Evolutionary conservation across 2,113 vertebrate species (phyloP), one percentile per base, ranked within the genome.

Genomic region (Strigops habroptila): DNA sequence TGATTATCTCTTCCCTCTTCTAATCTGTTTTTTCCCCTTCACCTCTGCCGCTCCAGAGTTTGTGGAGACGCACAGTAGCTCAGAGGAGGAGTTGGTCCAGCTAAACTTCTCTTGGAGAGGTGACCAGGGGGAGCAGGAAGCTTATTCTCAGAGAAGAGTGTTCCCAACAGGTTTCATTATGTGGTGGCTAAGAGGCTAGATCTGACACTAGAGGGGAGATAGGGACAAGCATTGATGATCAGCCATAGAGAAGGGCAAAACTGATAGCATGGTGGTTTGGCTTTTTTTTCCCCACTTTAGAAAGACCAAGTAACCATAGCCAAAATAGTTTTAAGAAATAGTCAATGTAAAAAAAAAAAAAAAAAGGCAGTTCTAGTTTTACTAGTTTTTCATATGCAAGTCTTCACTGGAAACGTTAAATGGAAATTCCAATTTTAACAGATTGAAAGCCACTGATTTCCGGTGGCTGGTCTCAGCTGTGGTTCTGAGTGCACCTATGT

Each of bases 291-390:
- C 39, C n/a, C 30, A 14, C 5, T 18, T 77, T 73, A 74, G 92
- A 81, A 89, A 82, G 46, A 15, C 4, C 12, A 33, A 7, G 11
- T 55, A 75, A 67, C 5, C 4, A 31, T 31, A 81, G 31, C 14
- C 15, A 83, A 74, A 86, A 82, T 23, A 0, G 11, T 71, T 89
- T 57, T 51, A 92, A 68, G 9, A 3, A n/a, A 43, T 41, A 70
- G 9, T 7, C 27, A 88, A 82, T 48, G 30, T 23, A 63, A 67
- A 70, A 2, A 48, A 30, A n/a, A 46, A 18, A 23, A 7, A 68
- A 41, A 55, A 44, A 16, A 35, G 1, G 0, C 0, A 1, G 1
- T 46, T 10, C 5, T 65, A 57, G 31, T 60, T 87, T 25, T 39
- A 30, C 14, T 60, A 10, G 4, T 18, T 79, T 81, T 94, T 73